Base-by-base conservation (phyloP, 92 coral and sea anemone species). In the Scolanthus callimorphus region DNA sequence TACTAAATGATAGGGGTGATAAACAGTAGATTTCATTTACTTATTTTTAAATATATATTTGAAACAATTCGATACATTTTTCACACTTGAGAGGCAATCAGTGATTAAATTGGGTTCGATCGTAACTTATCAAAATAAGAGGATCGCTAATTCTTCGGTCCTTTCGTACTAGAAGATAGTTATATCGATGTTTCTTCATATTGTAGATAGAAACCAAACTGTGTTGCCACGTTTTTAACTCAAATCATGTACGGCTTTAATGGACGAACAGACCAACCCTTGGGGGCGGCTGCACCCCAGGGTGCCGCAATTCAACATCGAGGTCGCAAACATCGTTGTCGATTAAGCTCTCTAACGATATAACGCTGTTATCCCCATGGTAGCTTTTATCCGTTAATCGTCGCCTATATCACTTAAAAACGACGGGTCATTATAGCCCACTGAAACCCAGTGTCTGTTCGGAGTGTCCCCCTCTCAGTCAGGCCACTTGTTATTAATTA, bases 261-360 rank as follows among this genome's bases (percentile, higher is more conserved):
- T 81, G 95, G 95, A 65, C 88, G 95, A 86, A 86, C 95, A 86
- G 88, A 55, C 95, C 95, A 76, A 86, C 95, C 95, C 85, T 86
- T 76, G 84, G 78, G 80, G 73, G 94, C 79, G 88, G 81, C 94
- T 85, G 76, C 94, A 74, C 84, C 88, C 88, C 80, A 80, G 94
- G 94, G 68, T 64, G 74, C 84, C 83, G 76, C 88, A 85, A 85
- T 85, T 85, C 94, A 85, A 85, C 94, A 85, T 85, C 94, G 94
- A 85, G 94, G 94, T 85, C 84, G 88, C 94, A 81, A 85, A 85
- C 94, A 75, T 60, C 84, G 88, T 85, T 88, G 78, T 81, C 88
- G 69, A 85, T 75, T 23, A 62, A 72, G 51, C 94, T 81, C 94
- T 85, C 88, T 45, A 70, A 85, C 88, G 84, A 74, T 69, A 85